Evolutionary conservation across 2,888 invertebrate genomes (phyloP).

Genomic region (Acleris literana): DNA sequence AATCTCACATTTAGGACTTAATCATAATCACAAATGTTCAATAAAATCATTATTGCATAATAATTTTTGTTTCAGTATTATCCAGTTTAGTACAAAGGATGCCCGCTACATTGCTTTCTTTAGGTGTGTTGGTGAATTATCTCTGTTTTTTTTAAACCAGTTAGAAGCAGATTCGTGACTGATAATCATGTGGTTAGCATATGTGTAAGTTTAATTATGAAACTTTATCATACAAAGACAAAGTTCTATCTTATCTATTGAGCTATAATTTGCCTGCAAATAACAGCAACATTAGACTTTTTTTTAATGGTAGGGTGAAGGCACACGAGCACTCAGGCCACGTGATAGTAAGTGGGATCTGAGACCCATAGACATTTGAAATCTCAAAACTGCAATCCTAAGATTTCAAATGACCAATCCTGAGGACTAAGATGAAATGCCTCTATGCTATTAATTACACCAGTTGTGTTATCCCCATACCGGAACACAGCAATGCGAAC

Average conservation of each 20-base stretch:
- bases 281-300: neutral
- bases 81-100: neutral
- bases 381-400: no score
- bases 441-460: no score
- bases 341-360: no score
- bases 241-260: conserved; percentile 12
- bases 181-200: conserved; percentile 6
- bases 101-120: neutral
- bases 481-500: no score
- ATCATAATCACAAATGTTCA: neutral
- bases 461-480: no score
- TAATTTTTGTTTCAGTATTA: neutral
- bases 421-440: no score
- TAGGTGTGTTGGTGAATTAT: conserved; percentile 12
- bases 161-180: conserved; percentile 9
- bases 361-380: no score
- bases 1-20: neutral
- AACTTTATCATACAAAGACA: neutral
- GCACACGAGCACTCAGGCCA: no score
- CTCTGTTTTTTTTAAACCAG: conserved; percentile 14
- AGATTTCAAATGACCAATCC: no score
- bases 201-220: neutral
- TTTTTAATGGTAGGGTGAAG: no score
- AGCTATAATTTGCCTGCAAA: neutral
- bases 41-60: neutral